These are phyloP conservation scores for Apus apus DNA, from an alignment of 2,113 vertebrate species.

Conservation along the genomic window DNA sequence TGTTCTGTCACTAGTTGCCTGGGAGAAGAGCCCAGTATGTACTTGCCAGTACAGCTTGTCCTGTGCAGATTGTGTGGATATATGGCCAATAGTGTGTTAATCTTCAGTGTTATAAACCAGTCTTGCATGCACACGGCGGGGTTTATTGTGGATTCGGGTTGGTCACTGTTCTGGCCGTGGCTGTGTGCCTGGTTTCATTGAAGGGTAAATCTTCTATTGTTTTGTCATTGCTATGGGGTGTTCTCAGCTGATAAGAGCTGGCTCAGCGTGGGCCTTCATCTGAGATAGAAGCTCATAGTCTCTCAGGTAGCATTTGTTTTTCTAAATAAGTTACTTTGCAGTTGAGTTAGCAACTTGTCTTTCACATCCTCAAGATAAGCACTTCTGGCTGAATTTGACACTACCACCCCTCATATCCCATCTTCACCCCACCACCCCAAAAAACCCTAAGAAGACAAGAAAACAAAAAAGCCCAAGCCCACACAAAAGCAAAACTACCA, in stretches of 20 bases:
- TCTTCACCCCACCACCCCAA: too few relatives aligned
- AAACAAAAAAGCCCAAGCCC: not conserved
- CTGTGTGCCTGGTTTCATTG: not conserved
- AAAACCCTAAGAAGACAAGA: too few relatives aligned
- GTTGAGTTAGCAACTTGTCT: not conserved
- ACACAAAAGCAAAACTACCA: not conserved
- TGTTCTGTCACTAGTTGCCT: too few relatives aligned
- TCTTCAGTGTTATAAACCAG: not conserved
- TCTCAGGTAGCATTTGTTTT: not conserved
- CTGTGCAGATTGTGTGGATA: too few relatives aligned
- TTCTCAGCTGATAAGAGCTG: not conserved
- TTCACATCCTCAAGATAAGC: not conserved
- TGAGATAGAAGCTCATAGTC: not conserved
- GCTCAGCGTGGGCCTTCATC: not conserved
- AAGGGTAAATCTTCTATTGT: not conserved
- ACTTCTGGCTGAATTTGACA: not conserved
- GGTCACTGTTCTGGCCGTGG: accelerated
- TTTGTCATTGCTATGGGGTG: not conserved
- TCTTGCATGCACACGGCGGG: accelerated
- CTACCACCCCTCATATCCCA: too few relatives aligned
- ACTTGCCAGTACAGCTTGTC: too few relatives aligned
- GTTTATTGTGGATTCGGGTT: not conserved
- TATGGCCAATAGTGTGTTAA: not conserved
- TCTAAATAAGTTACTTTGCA: not conserved
- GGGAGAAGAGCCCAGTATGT: too few relatives aligned